Evolutionary conservation across 2,113 vertebrate species (phyloP).

Genomic region (Poeciliopsis turrubarensis): DNA sequence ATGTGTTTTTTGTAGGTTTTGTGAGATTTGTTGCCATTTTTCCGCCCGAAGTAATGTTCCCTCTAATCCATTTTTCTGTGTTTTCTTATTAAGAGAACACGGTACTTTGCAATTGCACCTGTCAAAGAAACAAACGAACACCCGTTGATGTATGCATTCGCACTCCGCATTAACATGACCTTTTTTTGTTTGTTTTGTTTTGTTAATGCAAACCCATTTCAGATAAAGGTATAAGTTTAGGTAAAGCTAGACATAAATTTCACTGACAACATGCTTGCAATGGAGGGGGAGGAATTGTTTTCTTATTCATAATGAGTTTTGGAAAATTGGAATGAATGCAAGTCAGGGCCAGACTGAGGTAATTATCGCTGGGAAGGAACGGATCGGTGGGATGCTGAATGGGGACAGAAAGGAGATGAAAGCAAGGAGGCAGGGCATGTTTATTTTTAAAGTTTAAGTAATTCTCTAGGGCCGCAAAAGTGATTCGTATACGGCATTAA

Average conservation of each 20-base stretch:
- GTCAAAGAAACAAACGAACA: slow-evolving; percentile 29
- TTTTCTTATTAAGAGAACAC: slow-evolving; percentile 46
- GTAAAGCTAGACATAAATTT: slow-evolving; percentile 27
- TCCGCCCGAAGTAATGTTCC: slow-evolving; percentile 25
- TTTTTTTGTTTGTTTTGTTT: background rate
- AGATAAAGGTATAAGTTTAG: slow-evolving; percentile 12
- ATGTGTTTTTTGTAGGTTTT: slow-evolving; percentile 15
- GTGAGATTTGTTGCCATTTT: slow-evolving; percentile 18
- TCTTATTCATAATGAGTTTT: slow-evolving; percentile 6
- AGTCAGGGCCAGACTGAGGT: slow-evolving; percentile 35
- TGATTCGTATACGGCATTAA: slow-evolving; percentile 30
- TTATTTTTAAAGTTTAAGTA: slow-evolving; percentile 42
- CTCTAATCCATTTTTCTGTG: slow-evolving; percentile 11
- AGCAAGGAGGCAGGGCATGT: slow-evolving; percentile 25
- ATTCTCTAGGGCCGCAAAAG: slow-evolving; percentile 37
- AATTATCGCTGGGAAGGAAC: slow-evolving; percentile 15
- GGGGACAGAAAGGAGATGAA: slow-evolving; percentile 45
- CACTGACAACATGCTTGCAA: background rate
- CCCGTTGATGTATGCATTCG: slow-evolving; percentile 28
- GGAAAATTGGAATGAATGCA: slow-evolving; percentile 16
- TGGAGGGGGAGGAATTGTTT: slow-evolving; percentile 9
- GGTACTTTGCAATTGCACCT: slow-evolving; percentile 39
- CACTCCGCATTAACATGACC: slow-evolving; percentile 12
- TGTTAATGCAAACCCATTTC: background rate
- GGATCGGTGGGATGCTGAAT: slow-evolving; percentile 17